Percentiles rank a stretch among this genome's conserved stretches.
phyloP scores from a whole-genome alignment of 1,140 invertebrate genomes.

The Caligus rogercresseyi region DNA sequence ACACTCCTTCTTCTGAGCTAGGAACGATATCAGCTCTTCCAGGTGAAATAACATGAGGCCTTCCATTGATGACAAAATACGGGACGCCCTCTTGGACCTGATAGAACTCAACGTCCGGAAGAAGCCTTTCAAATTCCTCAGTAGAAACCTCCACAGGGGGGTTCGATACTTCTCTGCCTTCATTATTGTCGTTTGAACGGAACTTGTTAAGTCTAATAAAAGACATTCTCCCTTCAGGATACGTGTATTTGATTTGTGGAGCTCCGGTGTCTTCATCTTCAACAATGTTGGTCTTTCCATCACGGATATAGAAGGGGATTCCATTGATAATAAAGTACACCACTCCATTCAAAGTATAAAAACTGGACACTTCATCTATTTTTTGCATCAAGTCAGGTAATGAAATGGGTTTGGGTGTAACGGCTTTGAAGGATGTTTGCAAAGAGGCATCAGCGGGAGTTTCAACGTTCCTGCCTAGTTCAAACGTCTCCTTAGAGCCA shows the following conservation, averaged over 20 bases:
- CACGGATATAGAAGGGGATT: background rate
- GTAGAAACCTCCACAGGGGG: background rate
- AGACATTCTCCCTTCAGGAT: background rate
- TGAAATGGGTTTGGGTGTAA: background rate
- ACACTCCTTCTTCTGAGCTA: background rate
- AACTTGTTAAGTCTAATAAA: background rate
- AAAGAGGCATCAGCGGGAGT: background rate
- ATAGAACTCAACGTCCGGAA: background rate
- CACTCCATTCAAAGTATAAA: background rate
- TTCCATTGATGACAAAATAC: background rate
- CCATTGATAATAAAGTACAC: background rate
- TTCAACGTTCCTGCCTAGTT: background rate
- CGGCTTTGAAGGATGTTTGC: background rate
- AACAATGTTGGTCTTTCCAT: background rate
- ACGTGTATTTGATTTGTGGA: background rate
- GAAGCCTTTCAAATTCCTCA: background rate
- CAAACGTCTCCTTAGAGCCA: background rate
- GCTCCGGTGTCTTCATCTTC: background rate
- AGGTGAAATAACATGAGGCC: background rate
- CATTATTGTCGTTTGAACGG: background rate
- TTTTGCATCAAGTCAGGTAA: background rate
- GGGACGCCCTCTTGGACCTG: background rate
- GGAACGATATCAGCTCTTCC: background rate
- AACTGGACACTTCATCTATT: background rate
- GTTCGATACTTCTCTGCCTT: background rate